A percentile compares a stretch with the other conserved stretches of the same genome.
Conservation (phyloP, 2,113 vertebrate species). For the Poeciliopsis occidentalis region DNA sequence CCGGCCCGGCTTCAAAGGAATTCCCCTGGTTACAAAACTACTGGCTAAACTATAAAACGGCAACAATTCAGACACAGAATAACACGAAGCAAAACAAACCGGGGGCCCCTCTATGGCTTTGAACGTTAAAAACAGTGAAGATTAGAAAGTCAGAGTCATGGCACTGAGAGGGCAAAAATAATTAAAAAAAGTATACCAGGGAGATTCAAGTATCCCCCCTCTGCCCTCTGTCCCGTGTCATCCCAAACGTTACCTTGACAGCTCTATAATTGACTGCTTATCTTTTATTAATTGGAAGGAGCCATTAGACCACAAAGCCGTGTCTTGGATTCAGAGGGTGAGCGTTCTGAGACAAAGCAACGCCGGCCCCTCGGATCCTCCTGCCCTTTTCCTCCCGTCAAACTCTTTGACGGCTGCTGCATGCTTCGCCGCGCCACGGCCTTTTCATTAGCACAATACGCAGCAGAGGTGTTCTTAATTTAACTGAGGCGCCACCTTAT, state of each 20-base stretch:
- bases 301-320: conserved; percentile 48
- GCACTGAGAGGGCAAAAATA: neutral
- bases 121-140: neutral
- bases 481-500: neutral
- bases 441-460: conserved; percentile 31
- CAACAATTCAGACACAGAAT: neutral
- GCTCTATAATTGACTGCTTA: conserved; percentile 73
- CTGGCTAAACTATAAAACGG: neutral
- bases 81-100: neutral
- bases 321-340: conserved; percentile 27
- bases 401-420: conserved; percentile 33
- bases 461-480: conserved; percentile 33
- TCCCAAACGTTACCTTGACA: conserved; percentile 43
- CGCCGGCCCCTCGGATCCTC: conserved; percentile 1
- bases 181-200: neutral
- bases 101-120: neutral
- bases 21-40: neutral
- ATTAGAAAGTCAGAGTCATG: neutral
- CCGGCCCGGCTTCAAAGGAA: conserved; percentile 31
- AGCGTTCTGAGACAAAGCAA: conserved; percentile 47
- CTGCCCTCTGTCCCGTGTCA: neutral
- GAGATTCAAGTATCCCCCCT: neutral
- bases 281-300: conserved; percentile 74
- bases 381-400: conserved; percentile 23
- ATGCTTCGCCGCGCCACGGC: conserved; percentile 14